Conservation (phyloP, 2,888 invertebrate species). For the Aphidius colemani region DNA sequence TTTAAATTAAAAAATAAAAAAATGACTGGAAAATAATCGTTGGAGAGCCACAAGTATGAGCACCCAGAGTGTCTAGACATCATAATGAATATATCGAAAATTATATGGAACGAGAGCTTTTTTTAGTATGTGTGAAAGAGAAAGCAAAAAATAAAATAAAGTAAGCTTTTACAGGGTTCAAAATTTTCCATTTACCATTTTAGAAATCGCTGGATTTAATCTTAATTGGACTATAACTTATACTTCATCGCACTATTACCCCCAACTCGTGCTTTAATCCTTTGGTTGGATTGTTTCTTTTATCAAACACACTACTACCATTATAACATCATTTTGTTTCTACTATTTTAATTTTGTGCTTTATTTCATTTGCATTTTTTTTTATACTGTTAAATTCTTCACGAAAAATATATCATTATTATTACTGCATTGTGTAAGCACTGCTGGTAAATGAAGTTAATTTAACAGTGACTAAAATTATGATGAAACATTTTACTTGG, state of each 20-base stretch:
- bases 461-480: slow-evolving; percentile 44
- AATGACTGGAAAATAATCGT: no score
- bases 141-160: background rate
- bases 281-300: slow-evolving; percentile 21
- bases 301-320: slow-evolving; percentile 22
- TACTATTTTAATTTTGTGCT: slow-evolving; percentile 11
- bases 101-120: slow-evolving; percentile 7
- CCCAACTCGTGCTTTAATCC: slow-evolving; percentile 35
- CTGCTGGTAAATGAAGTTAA: slow-evolving; percentile 38
- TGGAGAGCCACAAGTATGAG: no score
- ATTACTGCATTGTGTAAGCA: no score
- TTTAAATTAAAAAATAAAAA: no score
- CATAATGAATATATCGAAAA: slow-evolving; percentile 38
- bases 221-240: slow-evolving; percentile 44
- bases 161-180: no score
- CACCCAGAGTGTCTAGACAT: slow-evolving; percentile 30
- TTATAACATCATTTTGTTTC: background rate
- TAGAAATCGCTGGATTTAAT: slow-evolving; percentile 43
- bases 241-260: slow-evolving; percentile 33
- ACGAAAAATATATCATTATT: background rate
- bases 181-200: slow-evolving; percentile 34
- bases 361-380: background rate
- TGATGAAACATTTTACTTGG: slow-evolving; percentile 42
- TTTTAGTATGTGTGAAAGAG: background rate
- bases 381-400: slow-evolving; percentile 6